phyloP scores from a whole-genome alignment of 2,113 vertebrate genomes.

The Lepisosteus oculatus region DNA sequence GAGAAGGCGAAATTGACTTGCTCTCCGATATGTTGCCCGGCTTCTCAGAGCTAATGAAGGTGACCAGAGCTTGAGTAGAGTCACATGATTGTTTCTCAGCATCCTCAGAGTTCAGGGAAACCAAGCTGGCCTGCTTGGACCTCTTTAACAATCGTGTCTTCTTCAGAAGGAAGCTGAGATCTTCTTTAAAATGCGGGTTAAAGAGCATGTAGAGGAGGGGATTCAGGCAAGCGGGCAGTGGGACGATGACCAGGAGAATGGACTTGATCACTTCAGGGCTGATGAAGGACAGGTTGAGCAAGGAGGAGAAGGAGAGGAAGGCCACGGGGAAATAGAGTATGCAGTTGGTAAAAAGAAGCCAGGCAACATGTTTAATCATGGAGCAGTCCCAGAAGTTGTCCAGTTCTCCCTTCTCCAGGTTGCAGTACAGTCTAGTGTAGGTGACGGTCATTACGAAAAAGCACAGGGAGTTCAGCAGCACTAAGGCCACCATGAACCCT shows the following conservation, averaged over 20 bases:
- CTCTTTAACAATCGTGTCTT: slow-evolving; percentile 54
- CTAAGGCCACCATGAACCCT: slow-evolving; percentile 79
- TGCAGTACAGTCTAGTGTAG: slow-evolving; percentile 84
- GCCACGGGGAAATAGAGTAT: slow-evolving; percentile 88
- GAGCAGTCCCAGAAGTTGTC: slow-evolving; percentile 75
- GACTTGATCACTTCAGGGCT: slow-evolving; percentile 80
- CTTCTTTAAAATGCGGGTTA: slow-evolving; percentile 84
- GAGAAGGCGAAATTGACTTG: slow-evolving; percentile 36
- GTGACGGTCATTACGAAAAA: slow-evolving; percentile 84
- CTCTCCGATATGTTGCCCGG: slow-evolving; percentile 54
- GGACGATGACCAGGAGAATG: slow-evolving; percentile 81
- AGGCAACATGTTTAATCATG: slow-evolving; percentile 84
- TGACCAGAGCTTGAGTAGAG: slow-evolving; percentile 86
- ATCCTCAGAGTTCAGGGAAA: slow-evolving; percentile 77
- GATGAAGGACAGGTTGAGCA: slow-evolving; percentile 77
- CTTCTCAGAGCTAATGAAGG: slow-evolving; percentile 61
- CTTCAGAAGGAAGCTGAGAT: slow-evolving; percentile 71
- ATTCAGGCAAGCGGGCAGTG: slow-evolving; percentile 85
- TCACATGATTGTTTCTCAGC: slow-evolving; percentile 89
- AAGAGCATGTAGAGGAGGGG: slow-evolving; percentile 92
- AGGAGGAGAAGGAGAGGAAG: slow-evolving; percentile 85
- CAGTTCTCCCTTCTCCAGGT: slow-evolving; percentile 68
- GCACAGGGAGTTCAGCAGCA: slow-evolving; percentile 82
- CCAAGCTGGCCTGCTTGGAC: slow-evolving; percentile 62
- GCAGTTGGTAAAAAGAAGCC: slow-evolving; percentile 89